phyloP scores from a whole-genome alignment of 2,888 invertebrate genomes.

The Quadriops clusia region DNA sequence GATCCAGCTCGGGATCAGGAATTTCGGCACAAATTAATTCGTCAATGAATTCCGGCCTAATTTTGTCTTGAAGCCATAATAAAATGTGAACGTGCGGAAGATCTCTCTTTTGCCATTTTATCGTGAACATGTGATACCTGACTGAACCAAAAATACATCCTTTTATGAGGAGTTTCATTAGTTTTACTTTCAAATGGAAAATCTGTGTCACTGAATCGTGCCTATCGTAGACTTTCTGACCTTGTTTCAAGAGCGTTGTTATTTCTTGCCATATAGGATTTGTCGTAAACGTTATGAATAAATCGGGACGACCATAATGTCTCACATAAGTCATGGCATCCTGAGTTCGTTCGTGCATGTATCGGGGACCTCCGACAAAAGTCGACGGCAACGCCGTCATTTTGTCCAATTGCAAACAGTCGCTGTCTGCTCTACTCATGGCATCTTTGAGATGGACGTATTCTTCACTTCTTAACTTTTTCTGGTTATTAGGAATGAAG shows the following conservation, averaged over 20 bases:
- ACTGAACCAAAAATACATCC: constrained; percentile 2
- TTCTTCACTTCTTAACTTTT: constrained; percentile 24
- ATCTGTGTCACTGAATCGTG: constrained; percentile 22
- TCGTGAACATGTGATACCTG: constrained; percentile 23
- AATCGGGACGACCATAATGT: constrained; percentile 24
- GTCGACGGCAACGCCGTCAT: constrained; percentile 23
- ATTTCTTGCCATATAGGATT: constrained; percentile 24
- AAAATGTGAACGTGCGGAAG: constrained; percentile 26
- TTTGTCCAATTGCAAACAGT: no score
- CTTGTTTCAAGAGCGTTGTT: constrained; percentile 4
- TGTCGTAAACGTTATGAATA: constrained; percentile 27
- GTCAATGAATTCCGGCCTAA: constrained; percentile 25
- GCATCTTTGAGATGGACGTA: constrained; percentile 30
- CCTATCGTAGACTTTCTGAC: constrained; percentile 13
- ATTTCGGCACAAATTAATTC: constrained; percentile 26
- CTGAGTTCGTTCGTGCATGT: constrained; percentile 25
- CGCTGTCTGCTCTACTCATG: constrained; percentile 19
- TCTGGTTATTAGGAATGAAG: constrained; percentile 25
- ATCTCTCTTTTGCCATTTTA: constrained; percentile 25
- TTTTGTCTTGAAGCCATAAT: constrained; percentile 22
- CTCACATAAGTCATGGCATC: constrained; percentile 27
- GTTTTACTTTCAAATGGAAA: constrained; percentile 20
- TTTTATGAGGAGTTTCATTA: constrained; percentile 16
- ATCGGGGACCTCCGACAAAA: constrained; percentile 23
- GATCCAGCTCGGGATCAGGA: constrained; percentile 23